A percentile compares a stretch with the other conserved stretches of the same genome.
Conservation (phyloP, 2,797 vertebrate species). For the Furcifer pardalis region DNA sequence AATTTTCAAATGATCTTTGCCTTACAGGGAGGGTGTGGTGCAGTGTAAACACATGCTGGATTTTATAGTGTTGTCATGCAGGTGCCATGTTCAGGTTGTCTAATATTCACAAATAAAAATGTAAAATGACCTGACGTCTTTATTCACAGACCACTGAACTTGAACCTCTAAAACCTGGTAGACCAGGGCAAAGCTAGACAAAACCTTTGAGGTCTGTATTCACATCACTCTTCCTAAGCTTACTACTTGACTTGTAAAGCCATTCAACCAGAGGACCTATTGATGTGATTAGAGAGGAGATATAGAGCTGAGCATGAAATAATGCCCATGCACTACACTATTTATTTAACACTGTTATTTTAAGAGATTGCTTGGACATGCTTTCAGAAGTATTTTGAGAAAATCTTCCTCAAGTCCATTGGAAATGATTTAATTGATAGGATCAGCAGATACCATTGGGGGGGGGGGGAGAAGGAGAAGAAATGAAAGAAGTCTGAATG, state of each 20-base stretch:
- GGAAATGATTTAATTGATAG: constrained; percentile 38
- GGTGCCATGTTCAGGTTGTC: too few species aligned
- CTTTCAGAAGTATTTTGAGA: constrained; percentile 56
- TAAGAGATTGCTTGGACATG: constrained; percentile 45
- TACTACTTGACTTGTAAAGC: constrained; percentile 15
- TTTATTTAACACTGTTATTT: constrained; percentile 41
- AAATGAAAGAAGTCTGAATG: constrained; percentile 10
- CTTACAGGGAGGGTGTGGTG: neutral
- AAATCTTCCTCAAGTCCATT: constrained; percentile 28
- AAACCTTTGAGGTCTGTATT: neutral
- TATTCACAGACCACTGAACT: fast-evolving
- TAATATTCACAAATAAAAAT: neutral
- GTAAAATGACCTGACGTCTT: fast-evolving
- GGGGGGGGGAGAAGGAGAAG: neutral
- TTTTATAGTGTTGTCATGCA: constrained; percentile 18
- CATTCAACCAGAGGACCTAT: constrained; percentile 19
- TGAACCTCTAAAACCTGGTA: neutral
- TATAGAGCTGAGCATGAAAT: constrained; percentile 11
- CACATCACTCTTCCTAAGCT: constrained; percentile 5
- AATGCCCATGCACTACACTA: neutral
- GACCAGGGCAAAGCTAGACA: neutral
- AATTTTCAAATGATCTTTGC: neutral
- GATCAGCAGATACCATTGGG: constrained; percentile 26
- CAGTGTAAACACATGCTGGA: neutral
- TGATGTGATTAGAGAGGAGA: constrained; percentile 52